phyloP scores from a whole-genome alignment of 2,888 invertebrate genomes.

The Dasysyrphus albostriatus region DNA sequence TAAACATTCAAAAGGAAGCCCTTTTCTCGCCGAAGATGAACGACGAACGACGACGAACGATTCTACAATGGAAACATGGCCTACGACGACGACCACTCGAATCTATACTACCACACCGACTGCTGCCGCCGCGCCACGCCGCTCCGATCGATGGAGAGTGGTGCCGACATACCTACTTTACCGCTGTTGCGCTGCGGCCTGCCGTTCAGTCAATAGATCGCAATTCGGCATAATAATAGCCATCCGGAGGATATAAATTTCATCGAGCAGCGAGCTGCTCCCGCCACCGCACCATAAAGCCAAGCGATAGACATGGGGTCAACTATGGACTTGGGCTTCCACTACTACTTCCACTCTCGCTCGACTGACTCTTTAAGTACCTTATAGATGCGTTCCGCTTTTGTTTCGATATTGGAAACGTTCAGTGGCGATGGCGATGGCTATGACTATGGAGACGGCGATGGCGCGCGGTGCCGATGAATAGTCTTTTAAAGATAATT shows the following conservation, averaged over 20 bases:
- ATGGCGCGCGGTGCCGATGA: slow-evolving; percentile 69
- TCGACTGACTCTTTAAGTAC: slow-evolving; percentile 8
- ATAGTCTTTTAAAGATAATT: slow-evolving; percentile 72
- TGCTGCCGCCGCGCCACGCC: too few relatives aligned
- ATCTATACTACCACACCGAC: neutral
- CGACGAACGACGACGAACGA: slow-evolving; percentile 17
- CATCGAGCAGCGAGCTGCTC: slow-evolving; percentile 44
- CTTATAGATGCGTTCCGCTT: slow-evolving; percentile 47
- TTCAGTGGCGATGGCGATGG: slow-evolving; percentile 1
- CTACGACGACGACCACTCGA: slow-evolving; percentile 58
- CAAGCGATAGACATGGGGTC: slow-evolving; percentile 44
- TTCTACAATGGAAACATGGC: slow-evolving; percentile 60
- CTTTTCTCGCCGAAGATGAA: slow-evolving; percentile 39
- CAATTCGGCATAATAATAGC: slow-evolving; percentile 76
- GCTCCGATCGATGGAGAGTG: neutral
- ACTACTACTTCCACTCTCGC: slow-evolving; percentile 20
- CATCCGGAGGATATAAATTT: slow-evolving; percentile 75
- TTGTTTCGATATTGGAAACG: slow-evolving; percentile 43
- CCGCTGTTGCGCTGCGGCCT: slow-evolving; percentile 7
- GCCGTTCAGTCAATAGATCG: slow-evolving; percentile 71
- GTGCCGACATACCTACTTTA: slow-evolving; percentile 24
- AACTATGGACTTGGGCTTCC: slow-evolving; percentile 39
- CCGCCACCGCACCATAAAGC: slow-evolving; percentile 1
- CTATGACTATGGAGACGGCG: neutral
- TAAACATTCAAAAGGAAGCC: slow-evolving; percentile 67